Conservation (phyloP, 2,113 vertebrate genomes). For the Elephantulus edwardii region DNA sequence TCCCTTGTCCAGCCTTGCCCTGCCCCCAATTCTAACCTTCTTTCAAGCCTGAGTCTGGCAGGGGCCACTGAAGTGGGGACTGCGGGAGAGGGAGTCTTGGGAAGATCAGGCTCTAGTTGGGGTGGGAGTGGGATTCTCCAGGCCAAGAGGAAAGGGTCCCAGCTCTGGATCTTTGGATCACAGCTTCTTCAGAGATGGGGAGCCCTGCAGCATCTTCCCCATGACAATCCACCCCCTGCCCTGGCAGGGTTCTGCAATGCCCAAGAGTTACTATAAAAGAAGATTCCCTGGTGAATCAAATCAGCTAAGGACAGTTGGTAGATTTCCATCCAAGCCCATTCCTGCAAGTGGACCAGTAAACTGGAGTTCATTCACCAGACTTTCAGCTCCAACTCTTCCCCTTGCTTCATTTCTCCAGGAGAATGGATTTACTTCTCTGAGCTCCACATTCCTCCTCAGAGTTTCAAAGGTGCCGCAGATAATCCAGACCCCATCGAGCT, state of each 20-base stretch:
- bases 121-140: neutral
- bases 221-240: neutral
- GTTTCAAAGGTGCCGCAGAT: neutral
- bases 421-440: neutral
- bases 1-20: neutral
- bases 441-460: neutral
- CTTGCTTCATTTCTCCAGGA: neutral
- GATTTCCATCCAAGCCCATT: neutral
- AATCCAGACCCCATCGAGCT: neutral
- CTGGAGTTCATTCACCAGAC: neutral
- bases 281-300: rapidly evolving
- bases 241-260: neutral
- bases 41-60: neutral
- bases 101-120: neutral
- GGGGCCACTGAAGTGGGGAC: neutral
- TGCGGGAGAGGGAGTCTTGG: neutral
- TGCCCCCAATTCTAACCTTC: neutral
- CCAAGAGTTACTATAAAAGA: neutral
- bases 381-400: neutral
- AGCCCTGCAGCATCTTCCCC: neutral
- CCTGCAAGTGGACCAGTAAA: neutral
- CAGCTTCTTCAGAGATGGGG: neutral
- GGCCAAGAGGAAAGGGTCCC: neutral
- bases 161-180: neutral
- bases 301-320: neutral